phyloP scores from a whole-genome alignment of 1,140 invertebrate species.

The Frieseomelitta varia region DNA sequence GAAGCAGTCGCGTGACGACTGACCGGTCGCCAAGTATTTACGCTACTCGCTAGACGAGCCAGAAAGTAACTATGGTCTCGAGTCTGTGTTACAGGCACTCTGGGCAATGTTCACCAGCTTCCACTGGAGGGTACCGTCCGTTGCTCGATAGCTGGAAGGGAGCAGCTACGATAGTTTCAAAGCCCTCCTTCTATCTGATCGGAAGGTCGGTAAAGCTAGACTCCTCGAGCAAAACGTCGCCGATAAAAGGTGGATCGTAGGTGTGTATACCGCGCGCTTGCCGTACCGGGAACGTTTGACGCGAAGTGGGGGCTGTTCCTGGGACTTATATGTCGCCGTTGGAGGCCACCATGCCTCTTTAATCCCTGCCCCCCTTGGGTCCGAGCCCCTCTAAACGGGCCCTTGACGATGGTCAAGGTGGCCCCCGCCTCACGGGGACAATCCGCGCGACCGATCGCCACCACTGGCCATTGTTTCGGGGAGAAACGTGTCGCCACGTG shows the following conservation, averaged over 20 bases:
- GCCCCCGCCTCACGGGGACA: conserved; percentile 57
- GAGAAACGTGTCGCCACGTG: conserved; percentile 1
- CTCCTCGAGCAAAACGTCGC: conserved; percentile 1
- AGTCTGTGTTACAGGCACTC: conserved; percentile 34
- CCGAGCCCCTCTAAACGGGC: conserved; percentile 42
- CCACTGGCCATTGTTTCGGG: not conserved
- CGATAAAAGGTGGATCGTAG: conserved; percentile 51
- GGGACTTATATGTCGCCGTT: conserved; percentile 74
- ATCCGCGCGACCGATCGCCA: conserved; percentile 8
- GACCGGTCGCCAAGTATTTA: not conserved
- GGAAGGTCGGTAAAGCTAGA: not conserved
- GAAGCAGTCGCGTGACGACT: conserved; percentile 25
- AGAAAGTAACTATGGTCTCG: conserved; percentile 19
- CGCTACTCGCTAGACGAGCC: conserved; percentile 35
- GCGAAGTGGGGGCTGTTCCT: conserved; percentile 70
- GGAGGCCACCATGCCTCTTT: conserved; percentile 68
- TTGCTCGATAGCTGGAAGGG: not conserved
- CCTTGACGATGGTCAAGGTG: conserved; percentile 73
- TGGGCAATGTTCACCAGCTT: conserved; percentile 3
- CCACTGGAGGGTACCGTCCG: not conserved
- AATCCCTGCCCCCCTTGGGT: conserved; percentile 30
- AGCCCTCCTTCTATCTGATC: not conserved
- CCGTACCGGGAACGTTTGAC: conserved; percentile 71
- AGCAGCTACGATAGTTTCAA: not conserved
- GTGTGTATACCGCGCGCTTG: conserved; percentile 55